Evolutionary conservation across 2,113 vertebrate species (phyloP), one percentile per base, ranked within the genome.

Genomic region (Sinocyclocheilus maitianheensis): DNA sequence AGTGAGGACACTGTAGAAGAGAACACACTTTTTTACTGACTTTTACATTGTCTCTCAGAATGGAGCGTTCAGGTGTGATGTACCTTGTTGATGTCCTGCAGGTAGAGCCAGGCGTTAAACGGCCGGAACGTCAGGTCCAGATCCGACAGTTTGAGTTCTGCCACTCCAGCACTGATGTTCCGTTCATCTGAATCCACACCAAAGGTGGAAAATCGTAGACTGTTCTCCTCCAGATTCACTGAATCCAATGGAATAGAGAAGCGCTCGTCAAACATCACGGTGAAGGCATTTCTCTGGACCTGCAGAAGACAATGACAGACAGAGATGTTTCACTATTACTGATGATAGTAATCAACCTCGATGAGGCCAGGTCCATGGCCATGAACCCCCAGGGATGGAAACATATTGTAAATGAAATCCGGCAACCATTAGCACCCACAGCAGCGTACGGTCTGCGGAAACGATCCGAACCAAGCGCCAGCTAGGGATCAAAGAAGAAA

Each of bases 21-120:
- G 48, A 13, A 6, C 48, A 51, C 48, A 51, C 40, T 43, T 43
- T 51, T 51, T 16, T 34, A 3, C 0, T 67, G 26, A 67, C 60
- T 7, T 58, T 58, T 20, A 1, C 3, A 11, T 63, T 24, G 37
- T 43, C 9, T 43, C 40, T 43, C 40, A 43, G 40, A 43, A 8
- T 43, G 7, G 40, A 43, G 40, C 40, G 40, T 43, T 43, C 6
- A 43, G 40, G 40, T 43, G 6, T 43, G 40, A 43, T 0, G 40
- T 43, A 96, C 98, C 96, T 97, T 99, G 91, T 96, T 99, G 88
- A 95, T 94, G 88, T 99, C 98, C 89, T 99, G 98, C 24, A 99
- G 93, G 93, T 99, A 99, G 22, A 99, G 96, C 98, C 98, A 99
- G 85, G 97, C 96, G 0, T 92, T 95, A 94, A 99, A 99, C 18